Evolutionary conservation across 2,888 invertebrate species (phyloP), one percentile per base, ranked within the genome.

Genomic region (Sinhomidia bicolor): DNA sequence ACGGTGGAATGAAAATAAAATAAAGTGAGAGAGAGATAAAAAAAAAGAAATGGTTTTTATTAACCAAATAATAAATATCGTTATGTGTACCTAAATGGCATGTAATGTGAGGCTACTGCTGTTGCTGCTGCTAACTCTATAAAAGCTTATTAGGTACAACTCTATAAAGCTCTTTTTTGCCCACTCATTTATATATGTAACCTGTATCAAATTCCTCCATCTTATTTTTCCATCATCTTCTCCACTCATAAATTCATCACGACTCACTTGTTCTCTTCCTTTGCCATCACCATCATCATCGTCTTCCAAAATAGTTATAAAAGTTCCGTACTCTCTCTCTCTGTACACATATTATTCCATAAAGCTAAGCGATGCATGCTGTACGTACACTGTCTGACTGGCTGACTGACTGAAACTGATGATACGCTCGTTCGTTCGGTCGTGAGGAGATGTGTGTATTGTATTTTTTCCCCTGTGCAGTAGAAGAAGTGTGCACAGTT

Each of bases 181-280:
- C 32, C 60, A 20, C 79, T 60, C 57, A 79, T n/a, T n/a, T n/a
- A n/a, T n/a, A n/a, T n/a, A n/a, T n/a, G 41, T 41, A 60, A 41
- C 79, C 79, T 83, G 74, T 83, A 83, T 83, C 83, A 83, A 83
- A 83, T 83, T 81, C 65, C 81, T 65, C 68, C 20, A 29, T 47
- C 71, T 71, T 41, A 32, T 74, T 47, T 32, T 65, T 32, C 32
- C 41, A 41, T 20, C 41, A 71, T 44, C 47, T 20, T 71, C 82
- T 17, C 54, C 26, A 44, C 26, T 12, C 54, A 54, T 76, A 76
- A 60, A 60, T 60, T 60, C 79, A 79, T 79, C 79, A 60, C 44
- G 60, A 79, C 41, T 78, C 78, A 57, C 78, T 76, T 76, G 78
- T 36, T 57, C 57, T 23, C 57, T 60, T 57, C 32, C 12, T 23